Percentiles rank a stretch among this genome's conserved stretches.
Evolutionary conservation across 1,140 invertebrate species (phyloP).

Genomic region (Elysia chlorotica): DNA sequence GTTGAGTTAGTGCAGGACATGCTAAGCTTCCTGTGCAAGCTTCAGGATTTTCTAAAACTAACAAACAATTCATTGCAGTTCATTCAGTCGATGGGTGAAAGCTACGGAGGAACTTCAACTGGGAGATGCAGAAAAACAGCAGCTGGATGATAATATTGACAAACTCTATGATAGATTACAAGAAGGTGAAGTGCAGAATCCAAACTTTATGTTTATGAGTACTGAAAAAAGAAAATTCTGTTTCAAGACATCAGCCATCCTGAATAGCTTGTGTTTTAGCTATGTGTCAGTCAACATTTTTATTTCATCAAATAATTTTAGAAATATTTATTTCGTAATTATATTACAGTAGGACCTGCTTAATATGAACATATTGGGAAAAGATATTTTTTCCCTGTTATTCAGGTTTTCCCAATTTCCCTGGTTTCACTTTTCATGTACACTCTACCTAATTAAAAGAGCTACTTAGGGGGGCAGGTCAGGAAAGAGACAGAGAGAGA

Average conservation of each 20-base stretch:
- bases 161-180: constrained; percentile 16
- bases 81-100: constrained; percentile 20
- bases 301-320: no score
- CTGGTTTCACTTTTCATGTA: constrained; percentile 34
- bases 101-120: neutral
- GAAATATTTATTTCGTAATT: no score
- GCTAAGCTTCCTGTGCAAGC: neutral
- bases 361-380: neutral
- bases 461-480: no score
- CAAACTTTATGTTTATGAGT: neutral
- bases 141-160: constrained; percentile 5
- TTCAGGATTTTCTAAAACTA: neutral
- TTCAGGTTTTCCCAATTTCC: neutral
- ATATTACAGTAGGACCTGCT: no score
- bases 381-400: neutral
- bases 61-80: constrained; percentile 1
- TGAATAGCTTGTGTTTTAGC: neutral
- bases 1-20: neutral
- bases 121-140: constrained; percentile 7
- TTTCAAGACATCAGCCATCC: neutral
- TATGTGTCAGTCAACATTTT: neutral
- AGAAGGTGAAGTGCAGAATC: constrained; percentile 8
- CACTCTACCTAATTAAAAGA: no score
- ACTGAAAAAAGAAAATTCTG: neutral
- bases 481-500: no score